Evolutionary conservation across 2,797 vertebrate species (phyloP).

Genomic region (Gadopsis marmoratus): DNA sequence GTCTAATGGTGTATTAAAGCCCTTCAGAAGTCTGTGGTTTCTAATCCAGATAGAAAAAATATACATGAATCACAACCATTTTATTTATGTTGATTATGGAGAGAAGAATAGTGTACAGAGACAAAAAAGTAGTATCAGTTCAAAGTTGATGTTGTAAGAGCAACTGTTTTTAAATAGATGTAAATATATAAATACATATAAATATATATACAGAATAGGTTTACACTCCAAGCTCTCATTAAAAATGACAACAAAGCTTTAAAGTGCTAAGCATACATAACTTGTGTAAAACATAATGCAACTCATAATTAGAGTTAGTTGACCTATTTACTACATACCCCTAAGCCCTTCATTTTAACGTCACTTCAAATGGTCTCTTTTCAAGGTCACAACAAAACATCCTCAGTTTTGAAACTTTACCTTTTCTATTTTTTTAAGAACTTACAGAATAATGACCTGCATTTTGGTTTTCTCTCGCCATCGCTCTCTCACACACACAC

Average conservation of each 20-base stretch:
- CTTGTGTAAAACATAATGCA: slow-evolving; percentile 12
- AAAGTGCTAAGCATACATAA: background rate
- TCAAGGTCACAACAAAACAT: slow-evolving; percentile 1
- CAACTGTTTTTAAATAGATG: background rate
- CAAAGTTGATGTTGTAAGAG: background rate
- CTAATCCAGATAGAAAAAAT: background rate
- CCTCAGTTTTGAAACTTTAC: background rate
- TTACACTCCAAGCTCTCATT: background rate
- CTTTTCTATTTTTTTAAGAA: background rate
- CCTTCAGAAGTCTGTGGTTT: background rate
- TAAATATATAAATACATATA: background rate
- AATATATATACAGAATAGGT: background rate
- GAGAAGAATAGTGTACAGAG: background rate
- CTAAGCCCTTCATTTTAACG: background rate
- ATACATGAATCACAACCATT: slow-evolving; percentile 4
- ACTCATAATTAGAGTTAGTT: background rate
- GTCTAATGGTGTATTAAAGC: background rate
- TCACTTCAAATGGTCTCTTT: slow-evolving; percentile 1
- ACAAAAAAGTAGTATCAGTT: background rate
- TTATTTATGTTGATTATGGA: background rate
- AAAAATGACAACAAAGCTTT: slow-evolving; percentile 3
- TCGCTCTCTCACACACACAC: background rate
- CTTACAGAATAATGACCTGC: background rate
- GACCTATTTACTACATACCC: slow-evolving; percentile 3
- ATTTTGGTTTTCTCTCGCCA: background rate